phyloP scores from a whole-genome alignment of 2,113 vertebrate species.

The Semicossyphus pulcher region DNA sequence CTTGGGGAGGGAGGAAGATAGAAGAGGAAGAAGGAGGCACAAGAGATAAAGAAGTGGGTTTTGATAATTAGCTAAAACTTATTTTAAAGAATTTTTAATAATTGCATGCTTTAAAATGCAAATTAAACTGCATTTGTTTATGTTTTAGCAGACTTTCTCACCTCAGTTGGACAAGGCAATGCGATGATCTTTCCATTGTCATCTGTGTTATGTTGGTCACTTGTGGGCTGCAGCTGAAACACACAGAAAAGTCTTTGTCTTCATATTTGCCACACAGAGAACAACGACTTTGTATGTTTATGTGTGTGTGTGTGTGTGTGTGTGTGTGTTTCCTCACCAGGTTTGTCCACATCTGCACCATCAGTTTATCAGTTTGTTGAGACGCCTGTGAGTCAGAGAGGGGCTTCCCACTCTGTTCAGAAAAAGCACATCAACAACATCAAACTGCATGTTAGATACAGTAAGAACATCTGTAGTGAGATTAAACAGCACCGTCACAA shows the following conservation, averaged over 20 bases:
- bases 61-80: no score
- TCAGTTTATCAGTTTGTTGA: constrained; percentile 60
- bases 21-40: not conserved
- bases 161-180: constrained; percentile 75
- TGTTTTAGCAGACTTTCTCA: constrained; percentile 35
- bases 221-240: constrained; percentile 74
- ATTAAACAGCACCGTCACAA: not conserved
- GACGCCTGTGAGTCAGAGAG: constrained; percentile 27
- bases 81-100: no score
- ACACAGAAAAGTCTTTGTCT: constrained; percentile 44
- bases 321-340: constrained; percentile 67
- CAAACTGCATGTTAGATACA: not conserved
- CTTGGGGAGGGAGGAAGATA: constrained; percentile 49
- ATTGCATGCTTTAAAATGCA: not conserved
- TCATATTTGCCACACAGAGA: not conserved
- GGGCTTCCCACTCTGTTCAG: constrained; percentile 57
- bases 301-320: not conserved
- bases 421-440: constrained; percentile 5
- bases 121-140: not conserved
- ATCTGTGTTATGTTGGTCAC: constrained; percentile 22
- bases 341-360: constrained; percentile 77
- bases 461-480: not conserved
- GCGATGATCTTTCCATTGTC: constrained; percentile 27
- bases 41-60: no score
- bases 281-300: constrained; percentile 19